These are phyloP conservation scores for Cichlasoma orientale DNA, from an alignment of 2,797 vertebrate genomes.

Conservation along the genomic window DNA sequence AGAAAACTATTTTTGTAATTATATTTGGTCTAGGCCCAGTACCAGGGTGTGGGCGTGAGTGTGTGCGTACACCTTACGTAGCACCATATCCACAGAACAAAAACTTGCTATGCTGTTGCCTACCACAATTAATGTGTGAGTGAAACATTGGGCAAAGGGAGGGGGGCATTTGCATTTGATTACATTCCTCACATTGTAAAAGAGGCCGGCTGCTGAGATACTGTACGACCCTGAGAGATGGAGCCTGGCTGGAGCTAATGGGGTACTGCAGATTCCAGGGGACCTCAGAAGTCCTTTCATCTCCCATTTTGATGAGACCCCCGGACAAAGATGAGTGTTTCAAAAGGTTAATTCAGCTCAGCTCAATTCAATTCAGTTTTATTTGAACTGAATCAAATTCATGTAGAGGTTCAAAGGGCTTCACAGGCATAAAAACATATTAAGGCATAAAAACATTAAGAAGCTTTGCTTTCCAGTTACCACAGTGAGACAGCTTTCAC, in stretches of 20 bases:
- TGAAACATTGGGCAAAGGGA: constrained; percentile 44
- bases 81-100: constrained; percentile 43
- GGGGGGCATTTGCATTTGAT: constrained; percentile 73
- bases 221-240: constrained; percentile 42
- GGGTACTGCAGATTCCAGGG: constrained; percentile 33
- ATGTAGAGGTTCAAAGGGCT: constrained; percentile 1
- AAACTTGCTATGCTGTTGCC: constrained; percentile 51
- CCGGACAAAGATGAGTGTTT: constrained; percentile 39
- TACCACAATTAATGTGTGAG: constrained; percentile 42
- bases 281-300: constrained; percentile 42
- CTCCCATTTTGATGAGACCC: constrained; percentile 49
- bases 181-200: constrained; percentile 67
- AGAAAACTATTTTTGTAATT: constrained; percentile 53
- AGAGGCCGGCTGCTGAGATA: constrained; percentile 50
- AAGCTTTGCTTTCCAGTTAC: constrained; percentile 32
- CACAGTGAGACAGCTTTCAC: constrained; percentile 9
- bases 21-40: constrained; percentile 47
- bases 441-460: constrained; percentile 26
- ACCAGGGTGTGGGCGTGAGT: not conserved
- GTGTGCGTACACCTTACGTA: constrained; percentile 2
- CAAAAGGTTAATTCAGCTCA: constrained; percentile 31
- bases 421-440: constrained; percentile 3
- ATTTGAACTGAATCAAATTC: not conserved
- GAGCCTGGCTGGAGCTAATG: constrained; percentile 30
- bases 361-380: not conserved